Conservation (phyloP, 2,797 vertebrate genomes). For the Botia almorhae region DNA sequence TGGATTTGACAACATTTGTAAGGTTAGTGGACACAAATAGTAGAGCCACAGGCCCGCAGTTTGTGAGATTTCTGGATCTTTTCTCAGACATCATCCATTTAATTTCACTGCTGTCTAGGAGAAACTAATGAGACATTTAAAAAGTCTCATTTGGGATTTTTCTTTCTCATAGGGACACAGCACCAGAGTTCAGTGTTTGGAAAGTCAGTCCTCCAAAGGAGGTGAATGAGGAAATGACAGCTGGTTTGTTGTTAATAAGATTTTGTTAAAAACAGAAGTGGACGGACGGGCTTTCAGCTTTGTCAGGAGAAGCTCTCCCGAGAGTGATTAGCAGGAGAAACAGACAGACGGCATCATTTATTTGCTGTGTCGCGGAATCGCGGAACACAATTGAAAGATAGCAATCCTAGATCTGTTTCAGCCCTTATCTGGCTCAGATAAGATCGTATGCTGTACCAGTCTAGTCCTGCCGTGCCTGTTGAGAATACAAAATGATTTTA, state of each 20-base stretch:
- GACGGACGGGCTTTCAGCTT: not conserved
- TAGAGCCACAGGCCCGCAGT: no score
- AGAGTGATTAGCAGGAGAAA: constrained; percentile 13
- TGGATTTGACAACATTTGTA: not conserved
- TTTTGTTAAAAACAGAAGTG: constrained; percentile 11
- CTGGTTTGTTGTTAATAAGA: constrained; percentile 8
- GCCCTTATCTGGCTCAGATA: not conserved
- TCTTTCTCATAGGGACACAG: not conserved
- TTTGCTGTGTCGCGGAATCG: not conserved
- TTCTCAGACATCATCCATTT: not conserved
- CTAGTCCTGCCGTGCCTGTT: not conserved
- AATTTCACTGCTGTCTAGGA: not conserved
- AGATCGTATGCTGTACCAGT: not conserved
- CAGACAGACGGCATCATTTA: not conserved
- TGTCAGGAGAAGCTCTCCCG: constrained; percentile 18
- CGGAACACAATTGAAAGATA: constrained; percentile 12
- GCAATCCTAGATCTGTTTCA: not conserved
- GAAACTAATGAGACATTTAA: not conserved
- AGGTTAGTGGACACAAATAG: not conserved
- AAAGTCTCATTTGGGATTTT: not conserved
- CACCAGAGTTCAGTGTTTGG: not conserved
- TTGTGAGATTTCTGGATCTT: no score
- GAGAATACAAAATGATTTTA: not conserved
- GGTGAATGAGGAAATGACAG: not conserved
- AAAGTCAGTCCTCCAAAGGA: not conserved